Base-by-base conservation (phyloP, 1,140 invertebrate genomes). In the Popillia japonica region DNA sequence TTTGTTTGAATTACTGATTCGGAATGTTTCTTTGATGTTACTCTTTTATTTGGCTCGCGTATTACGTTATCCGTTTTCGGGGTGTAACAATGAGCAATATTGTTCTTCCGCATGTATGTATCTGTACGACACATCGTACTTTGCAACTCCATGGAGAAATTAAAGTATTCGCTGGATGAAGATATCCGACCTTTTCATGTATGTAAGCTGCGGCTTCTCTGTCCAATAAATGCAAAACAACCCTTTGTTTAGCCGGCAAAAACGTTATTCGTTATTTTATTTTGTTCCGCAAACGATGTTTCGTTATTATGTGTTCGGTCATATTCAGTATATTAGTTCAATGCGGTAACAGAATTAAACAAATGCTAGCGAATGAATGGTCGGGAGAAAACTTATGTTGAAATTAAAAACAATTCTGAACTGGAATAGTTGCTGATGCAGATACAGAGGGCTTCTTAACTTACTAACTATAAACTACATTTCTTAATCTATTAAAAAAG, bases 1-100 rank as follows among this genome's bases (percentile, higher is more conserved):
- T 55, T 55, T 55, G 48, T 55, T 55, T 55, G 48, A 55, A 55
- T 55, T 55, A 55, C 48, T 55, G 48, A 55, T 55, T 55, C 48
- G 48, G 17, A 55, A 55, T 55, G 17, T 55, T 55, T 17, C 14
- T 55, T 55, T 55, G 48, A 55, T 55, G 48, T 55, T 55, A 17
- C 48, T 55, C 48, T 55, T 55, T 55, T n/a, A 55, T 55, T 55
- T 55, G 48, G 6, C 17, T 14, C 14, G 48, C 48, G 48, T 55
- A 55, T 55, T 55, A 55, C 48, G 48, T 55, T 55, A 55, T 55
- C 48, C 48, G 48, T 55, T 55, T 55, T n/a, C 27, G 27, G 10
- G 14, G 48, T 6, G 48, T 55, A 55, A 55, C 48, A 55, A 55
- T 55, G 48, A 14, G 17, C 48, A 55, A 55, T 55, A 55, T 55